Conservation (phyloP, 2,113 vertebrate species). For the Hirundichthys speculiger region DNA sequence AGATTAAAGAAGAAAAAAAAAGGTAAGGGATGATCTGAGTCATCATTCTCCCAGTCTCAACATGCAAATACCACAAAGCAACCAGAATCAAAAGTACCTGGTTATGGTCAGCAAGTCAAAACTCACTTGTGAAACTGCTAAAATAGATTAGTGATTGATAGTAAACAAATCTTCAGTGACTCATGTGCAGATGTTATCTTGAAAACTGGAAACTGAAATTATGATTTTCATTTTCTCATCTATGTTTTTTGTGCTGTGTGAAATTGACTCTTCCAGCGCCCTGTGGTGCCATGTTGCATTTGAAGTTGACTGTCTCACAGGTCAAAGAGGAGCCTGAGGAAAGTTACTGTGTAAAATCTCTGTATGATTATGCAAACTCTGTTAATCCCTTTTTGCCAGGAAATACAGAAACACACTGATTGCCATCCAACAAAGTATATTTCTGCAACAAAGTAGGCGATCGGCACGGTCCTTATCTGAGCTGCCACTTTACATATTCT, state of each 20-base stretch:
- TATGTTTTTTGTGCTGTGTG: slow-evolving; percentile 2
- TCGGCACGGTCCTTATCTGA: slow-evolving; percentile 54
- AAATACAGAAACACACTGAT: slow-evolving; percentile 52
- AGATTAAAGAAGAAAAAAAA: too few species aligned
- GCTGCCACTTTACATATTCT: slow-evolving; percentile 68
- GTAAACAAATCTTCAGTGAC: not conserved
- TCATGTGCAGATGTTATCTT: slow-evolving; percentile 1
- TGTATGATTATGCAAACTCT: slow-evolving; percentile 43
- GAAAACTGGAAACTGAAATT: slow-evolving; percentile 13
- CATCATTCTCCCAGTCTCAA: too few species aligned
- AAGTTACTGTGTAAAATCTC: slow-evolving; percentile 23
- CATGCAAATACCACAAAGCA: too few species aligned
- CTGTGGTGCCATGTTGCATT: slow-evolving; percentile 22
- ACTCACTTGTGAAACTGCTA: not conserved
- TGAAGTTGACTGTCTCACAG: slow-evolving; percentile 33
- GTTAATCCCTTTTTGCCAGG: slow-evolving; percentile 45
- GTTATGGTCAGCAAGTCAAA: too few species aligned
- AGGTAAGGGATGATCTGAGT: too few species aligned
- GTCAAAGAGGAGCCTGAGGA: slow-evolving; percentile 42
- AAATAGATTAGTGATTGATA: not conserved
- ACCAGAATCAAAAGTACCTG: too few species aligned
- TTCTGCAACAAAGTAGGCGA: slow-evolving; percentile 57
- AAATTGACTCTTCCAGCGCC: slow-evolving; percentile 32
- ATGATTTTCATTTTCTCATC: slow-evolving; percentile 3
- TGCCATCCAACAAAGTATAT: slow-evolving; percentile 70